Conservation (phyloP, 2,113 vertebrate genomes). For the Andinoacara biseriatus region DNA sequence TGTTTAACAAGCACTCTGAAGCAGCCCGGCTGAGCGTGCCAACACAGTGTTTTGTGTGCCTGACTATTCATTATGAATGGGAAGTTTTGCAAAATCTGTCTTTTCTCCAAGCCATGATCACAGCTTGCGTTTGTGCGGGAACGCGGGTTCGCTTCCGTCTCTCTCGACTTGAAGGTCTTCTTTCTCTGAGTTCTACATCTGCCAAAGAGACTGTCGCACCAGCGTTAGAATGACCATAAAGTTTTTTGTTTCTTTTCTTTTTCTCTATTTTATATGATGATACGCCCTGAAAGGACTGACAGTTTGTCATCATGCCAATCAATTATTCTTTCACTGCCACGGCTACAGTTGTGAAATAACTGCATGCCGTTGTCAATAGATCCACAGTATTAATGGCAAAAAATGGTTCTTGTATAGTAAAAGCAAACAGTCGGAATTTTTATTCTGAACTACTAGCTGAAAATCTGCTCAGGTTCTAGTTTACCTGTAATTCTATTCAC, state of each 20-base stretch:
- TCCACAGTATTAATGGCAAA: not conserved
- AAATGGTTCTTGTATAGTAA: not conserved
- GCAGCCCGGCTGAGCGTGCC: constrained; percentile 48
- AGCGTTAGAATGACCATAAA: constrained; percentile 4
- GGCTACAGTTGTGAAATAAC: constrained; percentile 13
- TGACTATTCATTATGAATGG: constrained; percentile 69
- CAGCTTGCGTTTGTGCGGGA: constrained; percentile 48
- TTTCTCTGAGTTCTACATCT: constrained; percentile 22
- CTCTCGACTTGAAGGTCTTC: constrained; percentile 28
- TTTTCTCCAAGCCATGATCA: constrained; percentile 67
- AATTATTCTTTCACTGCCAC: not conserved
- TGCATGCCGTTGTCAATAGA: constrained; percentile 25
- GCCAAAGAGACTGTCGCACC: constrained; percentile 20
- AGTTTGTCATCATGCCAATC: constrained; percentile 40
- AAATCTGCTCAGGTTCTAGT: not conserved
- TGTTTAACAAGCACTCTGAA: constrained; percentile 62
- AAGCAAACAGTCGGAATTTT: not conserved
- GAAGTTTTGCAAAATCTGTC: constrained; percentile 50
- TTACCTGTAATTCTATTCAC: constrained; percentile 9
- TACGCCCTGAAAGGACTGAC: constrained; percentile 19
- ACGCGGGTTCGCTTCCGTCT: constrained; percentile 48
- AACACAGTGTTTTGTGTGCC: constrained; percentile 55
- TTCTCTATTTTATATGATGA: constrained; percentile 10
- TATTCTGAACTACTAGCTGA: not conserved
- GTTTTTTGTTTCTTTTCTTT: not conserved